phyloP scores from a whole-genome alignment of 1,140 invertebrate genomes.

The Cataglyphis hispanica region DNA sequence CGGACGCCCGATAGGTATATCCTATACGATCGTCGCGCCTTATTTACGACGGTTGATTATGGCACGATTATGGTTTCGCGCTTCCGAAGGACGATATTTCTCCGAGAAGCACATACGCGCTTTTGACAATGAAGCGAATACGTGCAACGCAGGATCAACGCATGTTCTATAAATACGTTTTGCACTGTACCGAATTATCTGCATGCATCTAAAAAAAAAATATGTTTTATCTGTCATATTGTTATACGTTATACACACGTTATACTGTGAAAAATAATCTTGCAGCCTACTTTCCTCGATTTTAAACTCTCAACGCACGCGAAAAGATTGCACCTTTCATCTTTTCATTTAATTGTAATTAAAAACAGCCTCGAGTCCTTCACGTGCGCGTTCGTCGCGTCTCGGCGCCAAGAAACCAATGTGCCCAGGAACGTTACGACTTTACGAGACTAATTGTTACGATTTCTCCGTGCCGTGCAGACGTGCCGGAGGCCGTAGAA shows the following conservation, averaged over 20 bases:
- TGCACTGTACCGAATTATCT: background rate
- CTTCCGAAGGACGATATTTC: background rate
- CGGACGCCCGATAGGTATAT: conserved; percentile 46
- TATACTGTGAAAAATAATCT: background rate
- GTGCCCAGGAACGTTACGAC: conserved; percentile 47
- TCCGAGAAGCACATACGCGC: background rate
- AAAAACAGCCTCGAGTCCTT: conserved; percentile 35
- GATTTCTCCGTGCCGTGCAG: conserved; percentile 23
- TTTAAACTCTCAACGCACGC: background rate
- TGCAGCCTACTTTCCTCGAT: no score
- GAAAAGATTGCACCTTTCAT: background rate
- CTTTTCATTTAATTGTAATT: background rate
- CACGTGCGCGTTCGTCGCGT: conserved; percentile 26
- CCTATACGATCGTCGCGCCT: conserved; percentile 5
- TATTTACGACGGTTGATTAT: conserved; percentile 21
- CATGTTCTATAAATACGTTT: background rate
- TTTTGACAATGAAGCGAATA: background rate
- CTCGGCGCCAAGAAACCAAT: conserved; percentile 51
- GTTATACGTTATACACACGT: background rate
- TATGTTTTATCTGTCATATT: background rate
- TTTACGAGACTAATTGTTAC: conserved; percentile 56
- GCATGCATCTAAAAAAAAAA: background rate
- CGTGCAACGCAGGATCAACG: background rate
- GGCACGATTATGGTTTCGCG: conserved; percentile 20
- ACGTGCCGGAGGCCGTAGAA: conserved; percentile 36